Percentiles rank a stretch among this genome's conserved stretches.
These are phyloP conservation scores for Apodemus speciosus DNA, from an alignment of 2,113 vertebrate genomes.

Conservation along the genomic window DNA sequence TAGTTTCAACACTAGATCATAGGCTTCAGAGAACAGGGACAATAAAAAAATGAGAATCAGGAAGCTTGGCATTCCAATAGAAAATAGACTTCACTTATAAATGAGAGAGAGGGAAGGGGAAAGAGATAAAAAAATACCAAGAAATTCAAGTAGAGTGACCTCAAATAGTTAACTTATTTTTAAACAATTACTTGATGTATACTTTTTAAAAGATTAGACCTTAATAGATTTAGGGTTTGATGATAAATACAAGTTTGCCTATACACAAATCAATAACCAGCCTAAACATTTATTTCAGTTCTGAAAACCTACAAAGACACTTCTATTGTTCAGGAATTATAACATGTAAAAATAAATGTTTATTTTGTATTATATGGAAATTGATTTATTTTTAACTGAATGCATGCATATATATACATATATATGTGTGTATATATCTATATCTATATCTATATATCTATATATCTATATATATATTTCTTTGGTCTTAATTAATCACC, in stretches of 20 bases:
- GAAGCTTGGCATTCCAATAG: not conserved
- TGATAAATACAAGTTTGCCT: not conserved
- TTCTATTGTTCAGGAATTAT: not conserved
- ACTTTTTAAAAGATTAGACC: not conserved
- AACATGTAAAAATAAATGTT: conserved; percentile 51
- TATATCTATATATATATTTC: too few relatives aligned
- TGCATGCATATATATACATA: not conserved
- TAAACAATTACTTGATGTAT: not conserved
- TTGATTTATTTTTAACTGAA: conserved; percentile 40
- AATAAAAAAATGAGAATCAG: not conserved
- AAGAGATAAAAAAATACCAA: too few relatives aligned
- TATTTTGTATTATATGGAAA: conserved; percentile 55
- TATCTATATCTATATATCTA: too few relatives aligned
- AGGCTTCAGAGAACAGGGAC: not conserved
- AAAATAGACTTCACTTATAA: conserved; percentile 15
- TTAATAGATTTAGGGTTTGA: not conserved
- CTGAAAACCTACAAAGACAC: not conserved
- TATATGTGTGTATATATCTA: too few relatives aligned
- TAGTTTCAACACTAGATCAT: not conserved
- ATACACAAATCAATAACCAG: not conserved
- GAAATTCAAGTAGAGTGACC: too few relatives aligned
- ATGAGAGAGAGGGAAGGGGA: not conserved
- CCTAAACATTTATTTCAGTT: not conserved
- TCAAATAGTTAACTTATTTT: conserved; percentile 14
- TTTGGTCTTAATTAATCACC: conserved; percentile 30